Conservation (phyloP, 2,113 vertebrate genomes). For the Scortum barcoo region DNA sequence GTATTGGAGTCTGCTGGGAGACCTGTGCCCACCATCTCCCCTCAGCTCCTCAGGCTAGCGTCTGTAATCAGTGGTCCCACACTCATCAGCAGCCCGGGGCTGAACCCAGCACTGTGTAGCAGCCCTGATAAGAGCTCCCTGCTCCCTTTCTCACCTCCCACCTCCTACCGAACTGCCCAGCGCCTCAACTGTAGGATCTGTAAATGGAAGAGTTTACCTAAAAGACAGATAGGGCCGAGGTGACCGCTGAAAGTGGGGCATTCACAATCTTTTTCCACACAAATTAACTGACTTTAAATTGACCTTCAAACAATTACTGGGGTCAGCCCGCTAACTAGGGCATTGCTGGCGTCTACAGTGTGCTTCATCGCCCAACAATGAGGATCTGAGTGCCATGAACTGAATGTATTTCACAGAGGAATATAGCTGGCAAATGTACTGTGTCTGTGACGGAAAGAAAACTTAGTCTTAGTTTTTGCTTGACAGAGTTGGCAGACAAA, state of each 20-base stretch:
- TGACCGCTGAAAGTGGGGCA: conserved; percentile 28
- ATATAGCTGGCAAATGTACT: background rate
- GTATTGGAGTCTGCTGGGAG: conserved; percentile 45
- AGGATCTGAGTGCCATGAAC: background rate
- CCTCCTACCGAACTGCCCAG: conserved; percentile 50
- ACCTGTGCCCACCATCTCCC: conserved; percentile 41
- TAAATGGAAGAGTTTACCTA: conserved; percentile 43
- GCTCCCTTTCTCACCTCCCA: conserved; percentile 47
- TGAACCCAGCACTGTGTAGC: conserved; percentile 43
- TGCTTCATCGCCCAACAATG: conserved; percentile 15
- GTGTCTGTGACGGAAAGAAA: conserved; percentile 34
- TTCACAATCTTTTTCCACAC: conserved; percentile 26
- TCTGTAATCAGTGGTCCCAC: conserved; percentile 61
- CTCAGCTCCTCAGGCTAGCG: conserved; percentile 38
- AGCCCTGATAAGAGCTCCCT: conserved; percentile 67
- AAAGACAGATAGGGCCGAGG: conserved; percentile 42
- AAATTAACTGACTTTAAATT: conserved; percentile 21
- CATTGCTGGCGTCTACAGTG: conserved; percentile 5
- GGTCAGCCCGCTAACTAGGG: background rate
- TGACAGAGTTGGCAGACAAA: conserved; percentile 42
- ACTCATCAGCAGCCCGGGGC: conserved; percentile 49
- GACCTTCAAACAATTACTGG: conserved; percentile 32
- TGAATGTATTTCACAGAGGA: background rate
- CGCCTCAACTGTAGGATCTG: conserved; percentile 34
- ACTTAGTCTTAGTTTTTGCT: conserved; percentile 4